Percentiles rank a stretch among this genome's conserved stretches.
Conservation (phyloP, 1,140 invertebrate genomes). For the Drosophila parvula region DNA sequence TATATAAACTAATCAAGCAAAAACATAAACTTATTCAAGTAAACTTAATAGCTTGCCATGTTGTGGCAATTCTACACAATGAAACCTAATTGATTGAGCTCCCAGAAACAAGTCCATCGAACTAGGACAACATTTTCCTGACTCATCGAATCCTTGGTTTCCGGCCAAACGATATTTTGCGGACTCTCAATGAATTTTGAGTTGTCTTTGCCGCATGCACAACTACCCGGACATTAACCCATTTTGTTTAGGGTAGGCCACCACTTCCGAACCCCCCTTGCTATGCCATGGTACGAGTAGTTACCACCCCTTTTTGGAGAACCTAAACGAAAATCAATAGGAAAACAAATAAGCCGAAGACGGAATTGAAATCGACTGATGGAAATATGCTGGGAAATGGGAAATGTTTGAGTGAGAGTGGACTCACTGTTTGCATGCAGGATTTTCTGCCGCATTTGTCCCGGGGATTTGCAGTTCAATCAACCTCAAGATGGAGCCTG, state of each 20-base stretch:
- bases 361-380: conserved; percentile 38
- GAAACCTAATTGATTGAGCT: conserved; percentile 38
- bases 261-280: conserved; percentile 12
- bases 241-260: conserved; percentile 19
- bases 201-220: conserved; percentile 39
- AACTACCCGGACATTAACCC: conserved; percentile 47
- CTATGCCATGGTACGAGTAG: conserved; percentile 6
- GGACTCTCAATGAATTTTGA: conserved; percentile 43
- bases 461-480: conserved; percentile 39
- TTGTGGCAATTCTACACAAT: conserved; percentile 6
- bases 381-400: not conserved
- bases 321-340: conserved; percentile 72
- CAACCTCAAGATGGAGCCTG: conserved; percentile 30
- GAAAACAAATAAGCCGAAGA: conserved; percentile 46
- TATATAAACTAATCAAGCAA: conserved; percentile 14
- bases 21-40: conserved; percentile 14
- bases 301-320: conserved; percentile 1
- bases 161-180: conserved; percentile 35
- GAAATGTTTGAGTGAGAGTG: not conserved
- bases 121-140: conserved; percentile 29
- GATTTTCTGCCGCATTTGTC: conserved; percentile 55
- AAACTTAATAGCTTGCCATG: conserved; percentile 1
- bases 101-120: conserved; percentile 8
- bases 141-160: conserved; percentile 35
- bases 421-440: conserved; percentile 49